phyloP scores from a whole-genome alignment of 2,888 invertebrate species.

The Meloe dianella region DNA sequence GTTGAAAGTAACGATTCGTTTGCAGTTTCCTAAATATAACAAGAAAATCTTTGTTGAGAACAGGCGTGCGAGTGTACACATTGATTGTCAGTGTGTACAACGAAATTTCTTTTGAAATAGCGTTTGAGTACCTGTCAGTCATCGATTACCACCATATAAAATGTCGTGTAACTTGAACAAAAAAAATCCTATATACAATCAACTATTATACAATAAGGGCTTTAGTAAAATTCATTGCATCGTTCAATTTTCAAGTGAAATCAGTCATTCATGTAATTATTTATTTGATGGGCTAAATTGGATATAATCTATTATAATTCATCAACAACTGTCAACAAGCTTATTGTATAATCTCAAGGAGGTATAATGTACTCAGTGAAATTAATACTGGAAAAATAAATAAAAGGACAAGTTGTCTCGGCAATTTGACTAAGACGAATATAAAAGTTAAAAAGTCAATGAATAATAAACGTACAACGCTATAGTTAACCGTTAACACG shows the following conservation, averaged over 20 bases:
- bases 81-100: neutral
- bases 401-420: slow-evolving; percentile 21
- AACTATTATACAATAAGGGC: slow-evolving; percentile 36
- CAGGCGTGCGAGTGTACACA: neutral
- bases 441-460: slow-evolving; percentile 22
- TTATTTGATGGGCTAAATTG: slow-evolving; percentile 38
- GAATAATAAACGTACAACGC: slow-evolving; percentile 24
- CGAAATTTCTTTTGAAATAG: slow-evolving; percentile 20
- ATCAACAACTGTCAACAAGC: slow-evolving; percentile 46
- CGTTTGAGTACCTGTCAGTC: slow-evolving; percentile 46
- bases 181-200: neutral
- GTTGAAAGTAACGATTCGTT: neutral
- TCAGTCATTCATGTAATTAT: slow-evolving; percentile 48
- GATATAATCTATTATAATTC: slow-evolving; percentile 47
- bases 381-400: slow-evolving; percentile 23
- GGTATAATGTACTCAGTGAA: slow-evolving; percentile 45
- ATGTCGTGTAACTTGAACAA: slow-evolving; percentile 40
- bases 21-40: neutral
- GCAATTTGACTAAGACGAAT: neutral
- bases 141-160: slow-evolving; percentile 42
- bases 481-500: slow-evolving; percentile 18
- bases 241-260: slow-evolving; percentile 41
- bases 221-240: slow-evolving; percentile 43
- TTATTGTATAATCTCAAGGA: slow-evolving; percentile 41
- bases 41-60: neutral